phyloP scores from a whole-genome alignment of 2,113 vertebrate genomes.

The Phylloscopus trochiloides region DNA sequence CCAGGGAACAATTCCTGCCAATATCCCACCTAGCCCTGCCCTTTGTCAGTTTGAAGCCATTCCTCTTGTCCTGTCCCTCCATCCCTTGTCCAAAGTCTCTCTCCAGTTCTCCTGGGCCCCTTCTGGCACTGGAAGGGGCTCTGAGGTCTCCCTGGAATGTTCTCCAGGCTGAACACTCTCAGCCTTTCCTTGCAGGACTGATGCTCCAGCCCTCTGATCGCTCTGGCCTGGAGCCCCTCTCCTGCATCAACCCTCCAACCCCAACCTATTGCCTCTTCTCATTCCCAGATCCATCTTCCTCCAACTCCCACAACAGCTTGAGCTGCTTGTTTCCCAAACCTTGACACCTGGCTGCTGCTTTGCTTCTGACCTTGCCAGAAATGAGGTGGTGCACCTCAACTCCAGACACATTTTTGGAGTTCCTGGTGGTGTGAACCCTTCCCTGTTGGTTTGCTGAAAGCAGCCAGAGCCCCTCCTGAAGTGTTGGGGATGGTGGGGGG shows the following conservation, averaged over 20 bases:
- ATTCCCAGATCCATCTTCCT: background rate
- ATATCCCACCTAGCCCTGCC: fast-evolving
- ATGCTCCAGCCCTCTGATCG: background rate
- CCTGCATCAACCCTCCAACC: fast-evolving
- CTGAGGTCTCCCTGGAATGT: fast-evolving
- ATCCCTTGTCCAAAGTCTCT: background rate
- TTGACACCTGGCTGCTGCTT: background rate
- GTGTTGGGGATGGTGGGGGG: fast-evolving
- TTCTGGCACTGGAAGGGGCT: background rate
- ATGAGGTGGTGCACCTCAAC: fast-evolving
- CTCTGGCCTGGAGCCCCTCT: background rate
- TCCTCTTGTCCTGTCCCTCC: fast-evolving
- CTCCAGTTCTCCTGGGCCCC: background rate
- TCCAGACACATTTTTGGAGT: background rate
- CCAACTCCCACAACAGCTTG: background rate
- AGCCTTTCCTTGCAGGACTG: background rate
- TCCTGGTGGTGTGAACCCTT: background rate
- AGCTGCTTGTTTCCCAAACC: background rate
- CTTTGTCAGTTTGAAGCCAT: fast-evolving
- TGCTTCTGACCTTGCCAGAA: background rate
- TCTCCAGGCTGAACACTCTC: background rate
- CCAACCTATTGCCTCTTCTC: background rate
- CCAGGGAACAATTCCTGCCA: fast-evolving
- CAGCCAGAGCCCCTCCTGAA: background rate
- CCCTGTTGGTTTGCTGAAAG: background rate